Base-by-base conservation (phyloP, 2,888 invertebrate species). In the Thymelicus lineola region DNA sequence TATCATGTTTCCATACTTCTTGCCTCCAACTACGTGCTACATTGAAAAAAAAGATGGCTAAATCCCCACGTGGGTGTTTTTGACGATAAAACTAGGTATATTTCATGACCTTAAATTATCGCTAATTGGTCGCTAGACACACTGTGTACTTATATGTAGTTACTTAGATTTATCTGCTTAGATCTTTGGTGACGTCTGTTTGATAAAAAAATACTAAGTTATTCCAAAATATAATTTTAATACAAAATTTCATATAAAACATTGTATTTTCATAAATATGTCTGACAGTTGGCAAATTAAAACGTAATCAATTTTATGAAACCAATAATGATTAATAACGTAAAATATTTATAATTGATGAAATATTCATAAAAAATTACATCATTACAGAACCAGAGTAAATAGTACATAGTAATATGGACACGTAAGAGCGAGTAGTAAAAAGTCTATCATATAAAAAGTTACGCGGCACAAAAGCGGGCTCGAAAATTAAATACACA, bases 181-280 rank as follows among this genome's bases (percentile, higher is more conserved):
- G 3, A 28, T 28, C 28, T 28, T 28, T 3, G 3, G 3, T 28
- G 28, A 3, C 28, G 28, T 28, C 1, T 5, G 28, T 28, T 28
- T 28, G 28, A 5, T 28, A 28, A 28, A 71, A 74, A 66, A 60
- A 73, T 70, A 72, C 57, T 61, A 63, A 36, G 58, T 55, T 79
- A 82, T 80, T 88, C 80, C 79, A 89, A 91, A 91, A 91, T 91
- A 91, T 84, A 89, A 80, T 88, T 88, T 91, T 90, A 91, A 86
- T 91, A 89, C 85, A 89, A 90, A 90, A 88, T 85, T 85, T 86
- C 82, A 87, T 85, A 82, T 80, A 84, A 77, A 86, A 86, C 82
- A 73, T 72, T 73, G 71, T 66, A 68, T 85, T 84, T 87, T 88
- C 73, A 86, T 90, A 88, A 88, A 90, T 89, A 89, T 83, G 81